Percentiles rank a stretch among this genome's conserved stretches.
Evolutionary conservation across 30 jellyfish, hydroid and myxozoan genomes (phyloP).

Genomic region (Clytia hemisphaerica): DNA sequence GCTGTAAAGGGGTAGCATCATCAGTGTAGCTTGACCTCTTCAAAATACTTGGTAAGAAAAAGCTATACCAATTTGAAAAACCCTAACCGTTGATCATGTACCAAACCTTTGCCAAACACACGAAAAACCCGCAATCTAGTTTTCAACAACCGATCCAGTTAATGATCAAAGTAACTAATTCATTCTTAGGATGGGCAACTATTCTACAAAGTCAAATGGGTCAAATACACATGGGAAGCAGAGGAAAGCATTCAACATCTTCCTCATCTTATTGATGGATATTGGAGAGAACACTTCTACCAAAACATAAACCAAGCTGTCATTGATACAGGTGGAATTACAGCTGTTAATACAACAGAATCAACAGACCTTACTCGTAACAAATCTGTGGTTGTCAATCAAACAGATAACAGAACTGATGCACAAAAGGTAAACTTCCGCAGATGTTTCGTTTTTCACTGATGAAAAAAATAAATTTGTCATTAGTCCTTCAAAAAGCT

Average conservation of each 20-base stretch:
- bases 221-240: constrained; percentile 36
- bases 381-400: constrained; percentile 27
- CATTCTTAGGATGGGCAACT: constrained; percentile 18
- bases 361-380: constrained; percentile 17
- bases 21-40: too few species aligned
- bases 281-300: constrained; percentile 34
- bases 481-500: too few species aligned
- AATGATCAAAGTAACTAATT: not conserved
- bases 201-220: constrained; percentile 35
- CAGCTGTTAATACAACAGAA: constrained; percentile 6
- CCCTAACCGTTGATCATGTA: too few species aligned
- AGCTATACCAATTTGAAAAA: too few species aligned
- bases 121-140: too few species aligned
- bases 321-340: constrained; percentile 20
- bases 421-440: constrained; percentile 5
- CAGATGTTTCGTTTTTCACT: not conserved
- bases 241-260: constrained; percentile 41
- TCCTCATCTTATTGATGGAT: constrained; percentile 34
- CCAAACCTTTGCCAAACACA: too few species aligned
- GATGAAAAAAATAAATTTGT: too few species aligned
- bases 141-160: too few species aligned
- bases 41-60: too few species aligned
- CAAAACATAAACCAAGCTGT: constrained; percentile 37
- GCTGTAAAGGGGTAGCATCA: too few species aligned
- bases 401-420: constrained; percentile 4